A percentile compares a stretch with the other conserved stretches of the same genome.
These are phyloP conservation scores for Elegia similella DNA, from an alignment of 2,888 invertebrate genomes.

Conservation along the genomic window DNA sequence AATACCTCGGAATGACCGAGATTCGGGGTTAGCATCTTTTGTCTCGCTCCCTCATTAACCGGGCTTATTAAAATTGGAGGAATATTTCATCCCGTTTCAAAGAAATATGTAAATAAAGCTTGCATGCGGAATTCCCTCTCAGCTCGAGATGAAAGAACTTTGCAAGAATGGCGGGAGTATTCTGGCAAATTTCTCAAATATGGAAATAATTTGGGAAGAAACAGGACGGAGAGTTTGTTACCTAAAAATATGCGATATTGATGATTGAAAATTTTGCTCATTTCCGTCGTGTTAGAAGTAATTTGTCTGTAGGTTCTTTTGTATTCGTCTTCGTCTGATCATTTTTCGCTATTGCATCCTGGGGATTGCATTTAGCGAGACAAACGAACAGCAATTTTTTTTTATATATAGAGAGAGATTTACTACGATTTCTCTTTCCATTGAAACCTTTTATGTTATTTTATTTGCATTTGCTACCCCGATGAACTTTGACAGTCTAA, in stretches of 20 bases:
- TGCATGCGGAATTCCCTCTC: background rate
- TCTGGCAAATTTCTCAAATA: background rate
- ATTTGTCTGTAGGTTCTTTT: too few species aligned
- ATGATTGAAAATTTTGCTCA: too few species aligned
- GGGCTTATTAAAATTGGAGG: slow-evolving; percentile 10
- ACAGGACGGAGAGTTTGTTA: background rate
- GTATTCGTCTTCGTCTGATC: too few species aligned
- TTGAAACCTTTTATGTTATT: too few species aligned
- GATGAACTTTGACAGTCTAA: background rate
- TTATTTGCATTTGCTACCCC: background rate
- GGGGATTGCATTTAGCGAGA: too few species aligned
- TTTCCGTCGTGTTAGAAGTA: too few species aligned
- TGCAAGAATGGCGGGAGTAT: background rate
- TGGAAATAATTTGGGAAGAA: background rate
- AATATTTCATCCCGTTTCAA: slow-evolving; percentile 11
- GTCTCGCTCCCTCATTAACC: slow-evolving; percentile 12
- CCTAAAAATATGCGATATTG: too few species aligned
- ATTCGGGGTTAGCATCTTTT: background rate
- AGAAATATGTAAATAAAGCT: slow-evolving; percentile 9
- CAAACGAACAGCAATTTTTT: too few species aligned
- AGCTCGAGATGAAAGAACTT: background rate
- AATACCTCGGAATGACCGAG: background rate
- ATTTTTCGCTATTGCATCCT: too few species aligned
- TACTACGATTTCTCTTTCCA: too few species aligned
- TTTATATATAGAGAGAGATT: too few species aligned